Conservation (phyloP, 2,888 invertebrate genomes). For the Tholera decimalis region DNA sequence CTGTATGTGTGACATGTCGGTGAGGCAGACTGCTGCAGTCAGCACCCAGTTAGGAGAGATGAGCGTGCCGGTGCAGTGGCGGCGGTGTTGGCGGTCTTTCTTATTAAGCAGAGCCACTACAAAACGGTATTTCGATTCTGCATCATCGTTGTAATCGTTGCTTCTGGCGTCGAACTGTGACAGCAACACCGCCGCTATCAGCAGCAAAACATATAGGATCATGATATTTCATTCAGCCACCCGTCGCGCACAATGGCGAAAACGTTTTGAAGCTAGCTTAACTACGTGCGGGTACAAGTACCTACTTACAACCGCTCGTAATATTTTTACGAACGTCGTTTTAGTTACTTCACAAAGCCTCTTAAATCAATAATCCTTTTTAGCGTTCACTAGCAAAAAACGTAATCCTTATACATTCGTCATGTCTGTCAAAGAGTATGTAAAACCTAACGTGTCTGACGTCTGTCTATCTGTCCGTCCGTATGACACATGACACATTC, state of each 20-base stretch:
- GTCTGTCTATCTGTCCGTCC: no score
- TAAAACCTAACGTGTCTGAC: no score
- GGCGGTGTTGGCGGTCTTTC: no score
- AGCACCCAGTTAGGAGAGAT: conserved; percentile 41
- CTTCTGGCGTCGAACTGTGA: background rate
- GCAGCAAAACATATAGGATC: conserved; percentile 4
- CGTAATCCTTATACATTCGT: no score
- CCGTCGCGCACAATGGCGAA: background rate
- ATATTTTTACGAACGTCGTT: conserved; percentile 10
- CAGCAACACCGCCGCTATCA: background rate
- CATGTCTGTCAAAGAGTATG: no score
- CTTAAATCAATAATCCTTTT: background rate
- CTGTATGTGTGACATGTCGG: conserved; percentile 10
- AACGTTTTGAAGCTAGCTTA: conserved; percentile 4
- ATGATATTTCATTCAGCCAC: conserved; percentile 13
- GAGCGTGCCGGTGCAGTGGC: conserved; percentile 35
- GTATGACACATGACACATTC: no score
- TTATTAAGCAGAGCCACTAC: conserved; percentile 22
- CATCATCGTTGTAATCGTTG: background rate
- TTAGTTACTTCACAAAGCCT: background rate
- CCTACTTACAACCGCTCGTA: conserved; percentile 14
- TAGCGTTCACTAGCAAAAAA: no score
- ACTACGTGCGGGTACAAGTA: background rate
- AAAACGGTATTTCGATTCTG: background rate
- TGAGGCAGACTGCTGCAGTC: conserved; percentile 26